A percentile compares a stretch with the other conserved stretches of the same genome.
These are phyloP conservation scores for Petrocephalus microphthalmus DNA, from an alignment of 2,113 vertebrate species.

Conservation along the genomic window DNA sequence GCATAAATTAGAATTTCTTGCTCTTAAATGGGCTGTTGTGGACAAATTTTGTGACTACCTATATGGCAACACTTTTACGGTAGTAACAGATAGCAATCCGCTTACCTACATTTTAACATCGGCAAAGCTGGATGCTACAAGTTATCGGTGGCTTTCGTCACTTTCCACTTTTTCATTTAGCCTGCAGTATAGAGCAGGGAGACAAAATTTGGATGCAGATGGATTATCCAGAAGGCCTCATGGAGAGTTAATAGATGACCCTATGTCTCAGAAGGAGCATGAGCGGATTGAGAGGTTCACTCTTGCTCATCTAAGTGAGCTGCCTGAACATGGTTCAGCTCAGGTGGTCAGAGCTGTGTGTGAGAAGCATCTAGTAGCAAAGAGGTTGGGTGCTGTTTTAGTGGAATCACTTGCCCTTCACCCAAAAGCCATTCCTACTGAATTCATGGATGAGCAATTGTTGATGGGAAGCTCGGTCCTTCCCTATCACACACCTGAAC, in stretches of 20 bases:
- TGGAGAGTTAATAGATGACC: background rate
- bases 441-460: background rate
- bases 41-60: background rate
- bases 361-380: background rate
- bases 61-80: background rate
- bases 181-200: constrained; percentile 10
- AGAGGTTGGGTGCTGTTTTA: background rate
- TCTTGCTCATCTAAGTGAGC: background rate
- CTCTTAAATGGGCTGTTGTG: background rate
- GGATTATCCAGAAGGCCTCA: constrained; percentile 14
- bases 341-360: background rate
- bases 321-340: background rate
- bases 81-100: background rate
- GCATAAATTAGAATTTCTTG: constrained; percentile 4
- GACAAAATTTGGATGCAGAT: constrained; percentile 23
- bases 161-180: background rate
- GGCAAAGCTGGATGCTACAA: background rate
- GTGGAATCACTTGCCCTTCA: background rate
- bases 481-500: background rate
- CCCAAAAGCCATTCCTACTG: background rate
- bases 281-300: background rate
- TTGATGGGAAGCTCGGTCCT: background rate
- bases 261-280: background rate
- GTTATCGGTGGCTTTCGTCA: background rate
- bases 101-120: background rate